Base-by-base conservation (phyloP, 2,888 invertebrate species). In the Ariolimax columbianus region DNA sequence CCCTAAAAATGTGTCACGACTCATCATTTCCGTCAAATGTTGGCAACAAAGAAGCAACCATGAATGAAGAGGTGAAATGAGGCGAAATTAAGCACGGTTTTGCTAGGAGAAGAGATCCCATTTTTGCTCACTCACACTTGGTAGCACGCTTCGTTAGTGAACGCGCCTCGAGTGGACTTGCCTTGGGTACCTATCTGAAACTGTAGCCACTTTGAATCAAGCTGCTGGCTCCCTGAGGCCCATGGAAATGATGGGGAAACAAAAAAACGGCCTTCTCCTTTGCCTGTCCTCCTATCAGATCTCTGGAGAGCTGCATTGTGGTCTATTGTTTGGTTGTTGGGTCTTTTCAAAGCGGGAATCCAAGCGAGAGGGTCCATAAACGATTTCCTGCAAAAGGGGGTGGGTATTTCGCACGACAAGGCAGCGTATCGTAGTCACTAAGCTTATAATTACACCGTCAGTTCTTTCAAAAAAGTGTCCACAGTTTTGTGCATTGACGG, bases 171-270 rank as follows among this genome's bases (percentile, higher is more conserved):
- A 85, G 85, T 81, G 85, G 77, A 38, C 68, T 55, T 26, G 85
- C 85, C 85, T 68, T 51, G 75, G 85, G 81, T 85, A 85, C 85
- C 85, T 85, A 81, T 79, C 72, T 80, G 85, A 85, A 47, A 85
- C 85, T 77, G 85, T 85, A 77, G 85, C 85, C 80, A 81, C 59
- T 84, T 84, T 79, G 84, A 79, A 72, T 51, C 43, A 59, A 51
- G 51, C 68, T 38, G 23, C 11, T n/a, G 43, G 26, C 47, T 38
- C 68, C 77, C 47, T 38, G 23, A 68, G 63, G 77, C 68, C 11
- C 4, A 23, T 36, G 63, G 43, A 77, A 38, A 66, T 77, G 77
- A 66, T 40, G 36, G 43, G 68, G 66, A 83, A 36, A 81, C 70
- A 81, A 81, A 81, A 81, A 38, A 23, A 17, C 30, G 26, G 55